A percentile compares a stretch with the other conserved stretches of the same genome.
phyloP scores from a whole-genome alignment of 2,797 vertebrate species.

The Gorsachius magnificus region DNA sequence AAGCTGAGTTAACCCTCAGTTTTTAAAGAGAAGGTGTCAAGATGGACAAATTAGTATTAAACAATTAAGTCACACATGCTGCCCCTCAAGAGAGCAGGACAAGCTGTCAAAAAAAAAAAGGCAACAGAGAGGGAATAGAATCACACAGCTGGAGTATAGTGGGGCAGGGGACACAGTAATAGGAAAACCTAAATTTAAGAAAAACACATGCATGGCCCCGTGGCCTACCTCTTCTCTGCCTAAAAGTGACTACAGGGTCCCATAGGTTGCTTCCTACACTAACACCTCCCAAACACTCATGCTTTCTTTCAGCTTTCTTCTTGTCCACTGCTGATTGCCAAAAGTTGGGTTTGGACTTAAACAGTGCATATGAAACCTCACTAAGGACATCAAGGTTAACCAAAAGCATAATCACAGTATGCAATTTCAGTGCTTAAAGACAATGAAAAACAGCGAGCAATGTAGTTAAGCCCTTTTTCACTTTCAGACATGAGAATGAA shows the following conservation, averaged over 20 bases:
- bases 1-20: background rate
- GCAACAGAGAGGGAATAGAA: background rate
- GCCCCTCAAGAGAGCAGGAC: background rate
- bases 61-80: background rate
- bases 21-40: background rate
- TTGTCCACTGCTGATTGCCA: background rate
- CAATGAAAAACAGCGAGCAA: background rate
- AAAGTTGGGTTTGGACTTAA: background rate
- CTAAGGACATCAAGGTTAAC: background rate
- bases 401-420: background rate
- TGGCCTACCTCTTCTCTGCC: background rate
- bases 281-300: background rate
- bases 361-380: background rate
- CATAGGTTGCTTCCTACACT: background rate
- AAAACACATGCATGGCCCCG: background rate
- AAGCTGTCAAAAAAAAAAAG: background rate
- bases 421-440: background rate
- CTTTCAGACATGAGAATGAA: background rate
- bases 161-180: background rate
- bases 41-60: background rate
- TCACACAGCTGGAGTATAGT: background rate
- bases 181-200: background rate
- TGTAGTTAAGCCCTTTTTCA: background rate
- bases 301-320: background rate
- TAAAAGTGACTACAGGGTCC: background rate